A percentile compares a stretch with the other conserved stretches of the same genome.
These are phyloP conservation scores for Aythya baeri DNA, from an alignment of 2,113 vertebrate genomes.

Conservation along the genomic window DNA sequence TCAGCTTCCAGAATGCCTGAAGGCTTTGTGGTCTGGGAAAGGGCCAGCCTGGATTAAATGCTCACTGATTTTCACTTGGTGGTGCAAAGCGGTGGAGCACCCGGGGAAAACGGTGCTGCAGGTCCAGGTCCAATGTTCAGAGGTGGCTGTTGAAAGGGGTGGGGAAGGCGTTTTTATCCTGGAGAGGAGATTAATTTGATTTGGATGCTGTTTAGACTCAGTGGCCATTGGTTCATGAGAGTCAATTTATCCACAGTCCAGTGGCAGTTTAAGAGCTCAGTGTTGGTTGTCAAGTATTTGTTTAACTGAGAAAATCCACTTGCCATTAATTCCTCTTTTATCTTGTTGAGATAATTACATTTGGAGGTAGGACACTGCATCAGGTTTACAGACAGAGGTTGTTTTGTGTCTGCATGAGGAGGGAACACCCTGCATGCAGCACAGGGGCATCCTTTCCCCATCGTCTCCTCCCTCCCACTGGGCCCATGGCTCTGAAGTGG, in stretches of 20 bases:
- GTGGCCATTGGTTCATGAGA: background rate
- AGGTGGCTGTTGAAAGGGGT: background rate
- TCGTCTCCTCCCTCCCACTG: background rate
- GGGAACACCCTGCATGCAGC: rapidly evolving
- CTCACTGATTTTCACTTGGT: background rate
- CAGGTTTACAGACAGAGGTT: background rate
- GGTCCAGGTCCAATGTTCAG: background rate
- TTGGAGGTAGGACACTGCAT: background rate
- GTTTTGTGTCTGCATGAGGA: background rate
- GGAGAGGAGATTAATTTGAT: background rate
- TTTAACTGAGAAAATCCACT: background rate
- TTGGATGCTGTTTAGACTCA: background rate
- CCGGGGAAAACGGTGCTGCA: rapidly evolving
- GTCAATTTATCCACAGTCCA: background rate
- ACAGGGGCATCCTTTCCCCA: rapidly evolving
- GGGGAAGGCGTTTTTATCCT: background rate
- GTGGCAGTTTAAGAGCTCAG: background rate
- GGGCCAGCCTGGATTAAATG: background rate
- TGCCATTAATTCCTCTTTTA: background rate
- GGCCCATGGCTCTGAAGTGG: rapidly evolving
- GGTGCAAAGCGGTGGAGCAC: background rate
- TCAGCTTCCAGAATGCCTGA: background rate
- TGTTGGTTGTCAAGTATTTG: background rate
- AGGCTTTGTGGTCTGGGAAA: background rate
- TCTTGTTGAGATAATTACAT: background rate